Evolutionary conservation across 2,113 vertebrate genomes (phyloP).

Genomic region (Sceloporus tristichus): DNA sequence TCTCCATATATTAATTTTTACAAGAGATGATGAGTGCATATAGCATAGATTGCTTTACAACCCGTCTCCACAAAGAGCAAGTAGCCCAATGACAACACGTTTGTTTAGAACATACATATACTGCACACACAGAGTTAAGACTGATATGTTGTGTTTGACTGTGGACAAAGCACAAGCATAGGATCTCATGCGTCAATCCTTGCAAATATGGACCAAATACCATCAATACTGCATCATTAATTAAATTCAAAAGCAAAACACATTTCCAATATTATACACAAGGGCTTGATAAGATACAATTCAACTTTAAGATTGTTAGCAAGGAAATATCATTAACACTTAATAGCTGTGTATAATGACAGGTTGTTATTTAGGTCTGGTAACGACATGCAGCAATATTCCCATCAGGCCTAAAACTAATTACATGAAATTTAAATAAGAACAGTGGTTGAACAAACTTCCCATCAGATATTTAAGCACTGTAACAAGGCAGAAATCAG

Average conservation of each 20-base stretch:
- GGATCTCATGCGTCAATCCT: neutral
- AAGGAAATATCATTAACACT: conserved; percentile 14
- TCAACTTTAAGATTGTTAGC: neutral
- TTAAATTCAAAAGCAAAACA: neutral
- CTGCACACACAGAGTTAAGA: neutral
- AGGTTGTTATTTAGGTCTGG: conserved; percentile 1
- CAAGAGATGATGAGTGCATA: neutral
- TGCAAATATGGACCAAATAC: neutral
- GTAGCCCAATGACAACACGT: neutral
- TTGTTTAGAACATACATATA: neutral
- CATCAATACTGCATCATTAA: neutral
- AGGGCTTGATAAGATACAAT: neutral
- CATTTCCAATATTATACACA: neutral
- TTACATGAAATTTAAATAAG: conserved; percentile 22
- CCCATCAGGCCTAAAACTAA: conserved; percentile 2
- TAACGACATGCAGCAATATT: conserved; percentile 5
- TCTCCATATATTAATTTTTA: neutral
- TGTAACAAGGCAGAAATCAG: conserved; percentile 9
- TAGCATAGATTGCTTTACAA: neutral
- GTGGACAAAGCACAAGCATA: neutral
- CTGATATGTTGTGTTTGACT: neutral
- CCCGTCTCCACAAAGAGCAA: neutral
- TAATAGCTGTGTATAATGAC: neutral
- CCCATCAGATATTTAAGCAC: neutral
- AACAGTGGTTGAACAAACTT: conserved; percentile 16